A percentile compares a stretch with the other conserved stretches of the same genome.
Conservation (phyloP, 2,113 vertebrate genomes). For the Gopherus evgoodei region DNA sequence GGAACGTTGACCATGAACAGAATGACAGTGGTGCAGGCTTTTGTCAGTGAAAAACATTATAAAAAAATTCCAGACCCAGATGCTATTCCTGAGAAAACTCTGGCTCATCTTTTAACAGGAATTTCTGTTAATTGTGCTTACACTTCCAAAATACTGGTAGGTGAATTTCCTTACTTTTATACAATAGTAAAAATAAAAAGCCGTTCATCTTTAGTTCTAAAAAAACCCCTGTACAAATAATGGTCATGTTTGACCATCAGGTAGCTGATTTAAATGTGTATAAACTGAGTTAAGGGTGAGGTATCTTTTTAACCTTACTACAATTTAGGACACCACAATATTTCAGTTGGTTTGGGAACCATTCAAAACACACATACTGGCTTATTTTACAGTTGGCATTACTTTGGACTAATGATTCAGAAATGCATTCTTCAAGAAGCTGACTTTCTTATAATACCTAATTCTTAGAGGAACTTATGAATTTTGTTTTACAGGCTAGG, state of each 20-base stretch:
- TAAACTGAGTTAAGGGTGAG: neutral
- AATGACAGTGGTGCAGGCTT: constrained; percentile 98
- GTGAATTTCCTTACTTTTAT: constrained; percentile 21
- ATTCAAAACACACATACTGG: neutral
- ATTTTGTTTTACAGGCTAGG: neutral
- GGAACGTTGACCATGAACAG: constrained; percentile 98
- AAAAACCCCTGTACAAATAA: neutral
- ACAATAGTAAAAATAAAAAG: neutral
- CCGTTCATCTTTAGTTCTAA: neutral
- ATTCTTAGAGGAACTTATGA: neutral
- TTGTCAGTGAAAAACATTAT: constrained; percentile 90
- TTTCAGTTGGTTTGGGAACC: neutral
- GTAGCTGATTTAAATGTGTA: neutral
- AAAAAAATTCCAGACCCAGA: constrained; percentile 92
- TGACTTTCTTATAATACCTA: neutral
- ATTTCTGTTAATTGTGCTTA: constrained; percentile 98
- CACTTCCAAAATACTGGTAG: constrained; percentile 98
- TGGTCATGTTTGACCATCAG: neutral
- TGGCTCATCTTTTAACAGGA: constrained; percentile 92
- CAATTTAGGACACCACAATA: neutral
- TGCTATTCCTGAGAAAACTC: constrained; percentile 85
- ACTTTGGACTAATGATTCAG: neutral
- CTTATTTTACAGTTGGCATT: neutral
- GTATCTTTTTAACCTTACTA: neutral
- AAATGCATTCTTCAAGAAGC: neutral